Percentiles rank a stretch among this genome's conserved stretches.
phyloP scores from a whole-genome alignment of 2,888 invertebrate species.

The Dichetophora obliterata region DNA sequence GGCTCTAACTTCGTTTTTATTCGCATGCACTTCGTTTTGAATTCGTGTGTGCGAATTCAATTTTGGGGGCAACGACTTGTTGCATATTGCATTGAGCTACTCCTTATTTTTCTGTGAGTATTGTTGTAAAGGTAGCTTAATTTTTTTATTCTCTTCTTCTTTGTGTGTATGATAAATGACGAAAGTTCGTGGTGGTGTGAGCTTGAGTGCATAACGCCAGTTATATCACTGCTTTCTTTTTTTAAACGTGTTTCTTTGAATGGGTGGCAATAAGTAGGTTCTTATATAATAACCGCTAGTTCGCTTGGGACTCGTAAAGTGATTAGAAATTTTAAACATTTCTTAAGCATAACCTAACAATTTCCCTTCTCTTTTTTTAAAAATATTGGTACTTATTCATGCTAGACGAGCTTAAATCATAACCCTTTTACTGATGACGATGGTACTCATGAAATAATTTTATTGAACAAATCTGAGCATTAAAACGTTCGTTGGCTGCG shows the following conservation, averaged over 20 bases:
- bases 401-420: too few species aligned
- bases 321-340: too few species aligned
- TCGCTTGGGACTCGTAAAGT: too few species aligned
- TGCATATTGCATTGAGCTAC: constrained; percentile 47
- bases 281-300: too few species aligned
- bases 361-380: too few species aligned
- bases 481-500: too few species aligned
- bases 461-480: too few species aligned
- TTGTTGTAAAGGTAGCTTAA: background rate
- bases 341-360: too few species aligned
- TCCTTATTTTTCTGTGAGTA: constrained; percentile 19
- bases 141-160: background rate
- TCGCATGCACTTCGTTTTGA: background rate
- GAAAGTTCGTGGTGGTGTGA: background rate
- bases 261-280: too few species aligned
- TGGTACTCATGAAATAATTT: too few species aligned
- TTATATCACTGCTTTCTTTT: background rate
- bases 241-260: background rate
- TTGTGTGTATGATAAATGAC: background rate
- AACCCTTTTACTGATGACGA: too few species aligned
- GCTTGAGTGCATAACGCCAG: constrained; percentile 7
- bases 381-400: too few species aligned
- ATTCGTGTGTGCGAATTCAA: constrained; percentile 8
- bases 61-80: constrained; percentile 56
- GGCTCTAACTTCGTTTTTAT: background rate